A percentile compares a stretch with the other conserved stretches of the same genome.
These are phyloP conservation scores for Trichogramma pretiosum DNA, from an alignment of 1,140 invertebrate species.

Conservation along the genomic window DNA sequence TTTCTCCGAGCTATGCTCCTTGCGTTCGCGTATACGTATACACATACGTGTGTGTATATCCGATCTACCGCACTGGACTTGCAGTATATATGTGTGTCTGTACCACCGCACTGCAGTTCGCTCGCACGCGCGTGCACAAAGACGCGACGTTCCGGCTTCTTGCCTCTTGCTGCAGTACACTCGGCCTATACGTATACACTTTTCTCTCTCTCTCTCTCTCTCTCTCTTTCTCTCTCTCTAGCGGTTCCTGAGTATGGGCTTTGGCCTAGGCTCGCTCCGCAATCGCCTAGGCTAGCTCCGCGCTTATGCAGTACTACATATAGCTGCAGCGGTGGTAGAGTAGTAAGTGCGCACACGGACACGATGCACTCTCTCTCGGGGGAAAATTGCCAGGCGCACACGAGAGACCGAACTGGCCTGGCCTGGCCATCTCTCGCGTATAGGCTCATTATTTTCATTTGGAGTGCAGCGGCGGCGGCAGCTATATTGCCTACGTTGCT, in stretches of 20 bases:
- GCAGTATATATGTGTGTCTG: too few relatives aligned
- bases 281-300: constrained; percentile 3
- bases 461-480: too few relatives aligned
- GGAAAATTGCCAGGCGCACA: constrained; percentile 3
- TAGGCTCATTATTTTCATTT: constrained; percentile 17
- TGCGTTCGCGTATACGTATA: too few relatives aligned
- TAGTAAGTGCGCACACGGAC: background rate
- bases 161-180: too few relatives aligned
- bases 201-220: constrained; percentile 4
- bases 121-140: too few relatives aligned
- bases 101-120: too few relatives aligned
- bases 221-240: background rate
- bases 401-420: background rate
- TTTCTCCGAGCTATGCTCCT: too few relatives aligned
- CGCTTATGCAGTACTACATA: too few relatives aligned
- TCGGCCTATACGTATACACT: too few relatives aligned
- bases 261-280: background rate
- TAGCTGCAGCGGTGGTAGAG: background rate
- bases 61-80: too few relatives aligned
- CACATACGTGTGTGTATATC: too few relatives aligned
- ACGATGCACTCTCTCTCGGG: background rate
- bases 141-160: constrained; percentile 29
- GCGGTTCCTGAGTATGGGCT: constrained; percentile 12
- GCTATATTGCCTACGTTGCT: background rate
- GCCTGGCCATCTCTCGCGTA: background rate